phyloP scores from a whole-genome alignment of 2,888 invertebrate genomes.

The Sarcophaga subvicina region DNA sequence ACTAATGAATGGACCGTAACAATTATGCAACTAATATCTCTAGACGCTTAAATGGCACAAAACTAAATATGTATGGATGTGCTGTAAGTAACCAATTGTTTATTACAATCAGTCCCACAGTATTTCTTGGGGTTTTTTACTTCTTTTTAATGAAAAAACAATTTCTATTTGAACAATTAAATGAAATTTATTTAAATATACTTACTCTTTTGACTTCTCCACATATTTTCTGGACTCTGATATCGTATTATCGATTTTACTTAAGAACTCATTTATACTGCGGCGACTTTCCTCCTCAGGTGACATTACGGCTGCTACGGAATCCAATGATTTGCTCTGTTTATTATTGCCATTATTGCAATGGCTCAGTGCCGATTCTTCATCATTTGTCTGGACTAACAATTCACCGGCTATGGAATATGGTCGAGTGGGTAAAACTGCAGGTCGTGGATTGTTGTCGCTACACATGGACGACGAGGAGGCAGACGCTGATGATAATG shows the following conservation, averaged over 20 bases:
- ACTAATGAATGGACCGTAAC: no score
- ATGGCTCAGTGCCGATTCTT: constrained; percentile 73
- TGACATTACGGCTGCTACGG: constrained; percentile 84
- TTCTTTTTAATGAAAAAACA: no score
- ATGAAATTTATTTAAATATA: constrained; percentile 73
- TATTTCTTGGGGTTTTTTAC: no score
- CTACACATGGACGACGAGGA: constrained; percentile 64
- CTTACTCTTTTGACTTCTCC: constrained; percentile 92
- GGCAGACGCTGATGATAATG: constrained; percentile 58
- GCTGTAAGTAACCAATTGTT: no score
- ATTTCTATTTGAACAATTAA: neutral
- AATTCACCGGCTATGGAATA: constrained; percentile 84
- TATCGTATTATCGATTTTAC: constrained; percentile 91
- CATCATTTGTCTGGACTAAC: constrained; percentile 74
- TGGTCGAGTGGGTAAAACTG: constrained; percentile 82
- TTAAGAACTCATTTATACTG: constrained; percentile 90
- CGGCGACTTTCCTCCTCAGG: constrained; percentile 89
- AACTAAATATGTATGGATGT: no score
- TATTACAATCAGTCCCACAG: no score
- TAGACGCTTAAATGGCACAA: no score
- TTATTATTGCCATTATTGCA: constrained; percentile 75
- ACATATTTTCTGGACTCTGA: constrained; percentile 93
- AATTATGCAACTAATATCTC: no score
- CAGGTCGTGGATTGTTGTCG: constrained; percentile 72
- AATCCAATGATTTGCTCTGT: constrained; percentile 82